Evolutionary conservation across 2,113 vertebrate genomes (phyloP).

Genomic region (Takifugu bimaculatus): DNA sequence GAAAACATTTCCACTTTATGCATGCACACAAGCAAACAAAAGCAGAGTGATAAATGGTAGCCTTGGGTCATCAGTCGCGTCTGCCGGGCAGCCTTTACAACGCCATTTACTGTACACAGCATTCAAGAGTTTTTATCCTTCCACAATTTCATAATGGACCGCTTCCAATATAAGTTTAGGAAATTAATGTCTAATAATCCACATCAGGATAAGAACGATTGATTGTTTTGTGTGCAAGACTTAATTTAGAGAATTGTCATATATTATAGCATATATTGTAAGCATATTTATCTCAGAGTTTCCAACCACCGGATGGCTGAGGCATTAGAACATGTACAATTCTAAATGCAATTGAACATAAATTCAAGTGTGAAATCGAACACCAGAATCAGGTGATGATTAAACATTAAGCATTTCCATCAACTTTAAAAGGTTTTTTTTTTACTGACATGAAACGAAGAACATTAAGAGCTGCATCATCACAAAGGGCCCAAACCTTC

Average conservation of each 20-base stretch:
- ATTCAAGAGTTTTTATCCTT: constrained; percentile 17
- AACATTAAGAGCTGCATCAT: background rate
- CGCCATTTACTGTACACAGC: constrained; percentile 20
- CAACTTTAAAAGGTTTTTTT: background rate
- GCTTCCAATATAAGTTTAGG: background rate
- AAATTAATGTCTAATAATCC: constrained; percentile 1
- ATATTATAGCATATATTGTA: background rate
- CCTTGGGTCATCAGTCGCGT: constrained; percentile 37
- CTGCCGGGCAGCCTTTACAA: constrained; percentile 30
- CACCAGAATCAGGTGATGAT: too few species aligned
- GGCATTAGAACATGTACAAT: constrained; percentile 8
- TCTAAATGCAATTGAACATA: constrained; percentile 4
- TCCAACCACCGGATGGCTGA: constrained; percentile 30
- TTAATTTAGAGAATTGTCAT: background rate
- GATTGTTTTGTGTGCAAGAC: too few species aligned
- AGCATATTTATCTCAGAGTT: constrained; percentile 4
- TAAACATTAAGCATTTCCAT: too few species aligned
- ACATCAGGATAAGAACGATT: background rate
- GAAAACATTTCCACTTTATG: constrained; percentile 46
- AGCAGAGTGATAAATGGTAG: constrained; percentile 34
- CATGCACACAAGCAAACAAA: constrained; percentile 12
- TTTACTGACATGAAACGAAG: background rate
- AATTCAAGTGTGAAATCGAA: too few species aligned
- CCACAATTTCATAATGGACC: constrained; percentile 1
- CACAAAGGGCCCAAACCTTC: background rate